Conservation (phyloP, 2,113 vertebrate genomes). For the Neodontobutis hainanensis region DNA sequence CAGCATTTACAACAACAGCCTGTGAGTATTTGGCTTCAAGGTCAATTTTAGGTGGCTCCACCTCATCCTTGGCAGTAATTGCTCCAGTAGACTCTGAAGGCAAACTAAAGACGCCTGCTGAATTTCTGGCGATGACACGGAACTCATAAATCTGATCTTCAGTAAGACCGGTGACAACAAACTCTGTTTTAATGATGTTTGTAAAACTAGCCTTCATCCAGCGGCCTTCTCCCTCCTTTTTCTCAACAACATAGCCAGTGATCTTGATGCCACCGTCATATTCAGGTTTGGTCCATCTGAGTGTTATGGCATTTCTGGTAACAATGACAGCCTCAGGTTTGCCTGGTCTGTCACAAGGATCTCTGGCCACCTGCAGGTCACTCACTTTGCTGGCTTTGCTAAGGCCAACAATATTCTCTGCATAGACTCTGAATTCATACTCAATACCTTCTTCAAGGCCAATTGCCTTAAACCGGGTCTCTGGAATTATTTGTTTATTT, state of each 20-base stretch:
- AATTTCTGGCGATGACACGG: slow-evolving; percentile 94
- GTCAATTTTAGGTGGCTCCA: slow-evolving; percentile 93
- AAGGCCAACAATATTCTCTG: slow-evolving; percentile 95
- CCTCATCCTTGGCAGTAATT: slow-evolving; percentile 94
- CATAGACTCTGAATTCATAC: slow-evolving; percentile 96
- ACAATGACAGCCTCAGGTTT: slow-evolving; percentile 94
- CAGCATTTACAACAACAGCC: slow-evolving; percentile 87
- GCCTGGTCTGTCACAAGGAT: slow-evolving; percentile 94
- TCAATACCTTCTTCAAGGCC: slow-evolving; percentile 96
- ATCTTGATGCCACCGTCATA: slow-evolving; percentile 95
- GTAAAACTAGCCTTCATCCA: slow-evolving; percentile 99
- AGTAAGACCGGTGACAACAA: slow-evolving; percentile 90
- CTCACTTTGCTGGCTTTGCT: slow-evolving; percentile 92
- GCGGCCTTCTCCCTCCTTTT: slow-evolving; percentile 89
- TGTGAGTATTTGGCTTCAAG: slow-evolving; percentile 93
- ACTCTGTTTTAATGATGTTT: slow-evolving; percentile 92
- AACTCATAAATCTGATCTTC: slow-evolving; percentile 97
- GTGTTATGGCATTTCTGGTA: slow-evolving; percentile 89
- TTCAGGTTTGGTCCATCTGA: slow-evolving; percentile 93
- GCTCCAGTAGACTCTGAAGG: slow-evolving; percentile 94
- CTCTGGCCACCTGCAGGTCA: slow-evolving; percentile 91
- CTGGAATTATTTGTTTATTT: slow-evolving; percentile 92
- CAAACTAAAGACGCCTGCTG: slow-evolving; percentile 88
- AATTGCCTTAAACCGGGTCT: slow-evolving; percentile 88
- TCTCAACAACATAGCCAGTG: slow-evolving; percentile 95